phyloP scores from a whole-genome alignment of 2,113 vertebrate genomes.

The Centropus unirufus region DNA sequence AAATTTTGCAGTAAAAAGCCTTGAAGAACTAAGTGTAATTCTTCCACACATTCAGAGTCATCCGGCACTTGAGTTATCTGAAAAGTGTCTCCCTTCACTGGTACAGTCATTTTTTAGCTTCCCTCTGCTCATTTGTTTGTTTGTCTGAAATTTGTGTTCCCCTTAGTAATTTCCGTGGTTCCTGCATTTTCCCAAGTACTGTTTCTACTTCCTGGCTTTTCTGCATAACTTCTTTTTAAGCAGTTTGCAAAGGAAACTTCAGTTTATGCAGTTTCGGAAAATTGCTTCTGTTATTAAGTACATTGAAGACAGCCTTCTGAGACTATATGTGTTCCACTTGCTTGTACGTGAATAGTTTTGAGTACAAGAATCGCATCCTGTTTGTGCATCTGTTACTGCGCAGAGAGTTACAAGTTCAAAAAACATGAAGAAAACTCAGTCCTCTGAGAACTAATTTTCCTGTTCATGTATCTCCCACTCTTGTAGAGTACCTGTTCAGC shows the following conservation, averaged over 20 bases:
- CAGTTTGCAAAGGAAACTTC: conserved; percentile 46
- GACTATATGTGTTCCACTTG: not conserved
- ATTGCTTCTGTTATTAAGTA: conserved; percentile 31
- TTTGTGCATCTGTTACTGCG: not conserved
- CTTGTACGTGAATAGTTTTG: not conserved
- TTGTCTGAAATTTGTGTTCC: conserved; percentile 28
- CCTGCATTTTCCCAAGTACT: conserved; percentile 9
- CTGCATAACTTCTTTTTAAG: not conserved
- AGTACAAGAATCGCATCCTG: not conserved
- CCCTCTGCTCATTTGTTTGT: not conserved
- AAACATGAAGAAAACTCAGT: not conserved
- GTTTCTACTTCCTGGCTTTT: conserved; percentile 41
- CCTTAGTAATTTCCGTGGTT: conserved; percentile 28
- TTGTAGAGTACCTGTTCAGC: not conserved
- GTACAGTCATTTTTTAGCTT: not conserved
- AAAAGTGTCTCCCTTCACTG: conserved; percentile 36
- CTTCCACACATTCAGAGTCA: not conserved
- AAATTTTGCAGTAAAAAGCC: conserved; percentile 39
- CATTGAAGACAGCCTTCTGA: not conserved
- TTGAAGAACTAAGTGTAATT: conserved; percentile 37
- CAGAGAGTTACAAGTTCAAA: not conserved
- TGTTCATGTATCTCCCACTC: not conserved
- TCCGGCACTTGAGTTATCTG: conserved; percentile 11
- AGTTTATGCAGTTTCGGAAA: conserved; percentile 23
- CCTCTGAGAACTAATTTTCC: conserved; percentile 8